Conservation (phyloP, 1,140 invertebrate genomes). For the Magallana angulata region DNA sequence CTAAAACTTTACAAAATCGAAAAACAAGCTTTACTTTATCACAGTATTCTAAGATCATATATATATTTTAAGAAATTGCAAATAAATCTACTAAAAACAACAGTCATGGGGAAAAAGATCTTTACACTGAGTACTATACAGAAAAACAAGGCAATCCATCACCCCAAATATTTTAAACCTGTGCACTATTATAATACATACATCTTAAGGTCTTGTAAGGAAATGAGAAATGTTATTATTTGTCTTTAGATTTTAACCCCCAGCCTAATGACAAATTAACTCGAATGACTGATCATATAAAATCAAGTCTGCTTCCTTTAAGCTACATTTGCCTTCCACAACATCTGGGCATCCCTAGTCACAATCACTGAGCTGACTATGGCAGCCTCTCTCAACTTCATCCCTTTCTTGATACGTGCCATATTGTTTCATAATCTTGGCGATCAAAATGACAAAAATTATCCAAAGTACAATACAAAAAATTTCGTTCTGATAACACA, state of each 20-base stretch:
- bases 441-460: conserved; percentile 38
- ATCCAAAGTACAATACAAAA: conserved; percentile 19
- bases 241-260: too few relatives aligned
- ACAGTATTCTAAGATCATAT: too few relatives aligned
- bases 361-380: not conserved
- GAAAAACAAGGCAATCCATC: too few relatives aligned
- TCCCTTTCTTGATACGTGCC: conserved; percentile 2
- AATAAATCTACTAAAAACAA: too few relatives aligned
- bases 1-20: too few relatives aligned
- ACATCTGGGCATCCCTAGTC: not conserved
- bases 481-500: conserved; percentile 31
- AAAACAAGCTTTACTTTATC: too few relatives aligned
- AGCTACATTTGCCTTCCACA: conserved; percentile 13
- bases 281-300: not conserved
- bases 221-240: not conserved
- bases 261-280: conserved; percentile 1
- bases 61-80: too few relatives aligned
- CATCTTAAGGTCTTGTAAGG: not conserved
- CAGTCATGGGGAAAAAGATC: too few relatives aligned
- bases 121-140: too few relatives aligned
- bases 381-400: conserved; percentile 13
- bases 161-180: too few relatives aligned
- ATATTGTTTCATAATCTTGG: conserved; percentile 31
- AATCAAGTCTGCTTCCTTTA: not conserved
- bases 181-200: not conserved